These are phyloP conservation scores for Struthidea cinerea DNA, from an alignment of 2,113 vertebrate species.

Conservation along the genomic window DNA sequence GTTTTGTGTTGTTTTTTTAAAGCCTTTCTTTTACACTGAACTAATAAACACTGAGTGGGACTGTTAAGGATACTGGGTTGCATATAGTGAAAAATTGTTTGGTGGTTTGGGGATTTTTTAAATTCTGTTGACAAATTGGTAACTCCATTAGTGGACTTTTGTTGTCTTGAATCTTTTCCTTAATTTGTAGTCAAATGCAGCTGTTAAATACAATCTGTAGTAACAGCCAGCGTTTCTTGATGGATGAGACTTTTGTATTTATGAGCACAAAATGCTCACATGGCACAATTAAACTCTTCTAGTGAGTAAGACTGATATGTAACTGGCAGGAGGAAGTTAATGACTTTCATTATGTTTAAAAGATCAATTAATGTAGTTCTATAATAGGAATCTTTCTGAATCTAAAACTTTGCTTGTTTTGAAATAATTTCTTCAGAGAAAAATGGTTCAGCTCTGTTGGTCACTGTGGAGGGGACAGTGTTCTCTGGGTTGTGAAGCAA, in stretches of 20 bases:
- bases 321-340: background rate
- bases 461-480: background rate
- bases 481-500: background rate
- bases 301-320: background rate
- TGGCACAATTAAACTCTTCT: background rate
- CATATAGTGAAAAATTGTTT: background rate
- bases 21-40: background rate
- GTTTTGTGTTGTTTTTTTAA: background rate
- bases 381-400: background rate
- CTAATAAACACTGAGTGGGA: background rate
- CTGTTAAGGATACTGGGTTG: background rate
- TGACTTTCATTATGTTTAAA: background rate
- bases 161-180: background rate
- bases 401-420: background rate
- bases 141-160: background rate
- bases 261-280: background rate
- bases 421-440: background rate
- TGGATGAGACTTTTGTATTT: background rate
- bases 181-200: accelerated
- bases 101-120: background rate
- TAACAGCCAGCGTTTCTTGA: background rate
- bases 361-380: background rate
- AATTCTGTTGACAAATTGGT: background rate
- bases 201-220: background rate
- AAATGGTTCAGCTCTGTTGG: background rate